Percentiles rank a stretch among this genome's conserved stretches.
Conservation (phyloP, 2,888 invertebrate species). For the Muscina levida region DNA sequence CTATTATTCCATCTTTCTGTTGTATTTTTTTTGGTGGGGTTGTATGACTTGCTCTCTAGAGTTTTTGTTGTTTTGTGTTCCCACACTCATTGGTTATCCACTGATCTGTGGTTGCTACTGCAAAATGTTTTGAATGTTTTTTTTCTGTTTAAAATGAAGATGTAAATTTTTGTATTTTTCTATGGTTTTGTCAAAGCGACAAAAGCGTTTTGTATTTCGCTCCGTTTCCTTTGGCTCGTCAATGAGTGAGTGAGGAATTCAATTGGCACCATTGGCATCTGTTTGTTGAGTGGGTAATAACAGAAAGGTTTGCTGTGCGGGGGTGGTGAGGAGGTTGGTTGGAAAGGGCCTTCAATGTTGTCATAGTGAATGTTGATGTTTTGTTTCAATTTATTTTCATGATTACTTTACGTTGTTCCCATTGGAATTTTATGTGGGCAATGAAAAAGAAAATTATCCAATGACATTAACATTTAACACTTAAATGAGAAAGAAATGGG, state of each 20-base stretch:
- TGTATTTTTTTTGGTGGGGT: constrained; percentile 8
- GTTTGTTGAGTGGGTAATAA: background rate
- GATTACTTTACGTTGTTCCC: constrained; percentile 39
- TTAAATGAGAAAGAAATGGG: background rate
- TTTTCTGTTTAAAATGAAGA: too few relatives aligned
- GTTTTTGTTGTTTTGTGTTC: background rate
- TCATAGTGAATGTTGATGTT: constrained; percentile 51
- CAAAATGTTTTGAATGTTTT: too few relatives aligned
- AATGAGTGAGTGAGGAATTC: constrained; percentile 46
- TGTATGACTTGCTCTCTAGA: too few relatives aligned
- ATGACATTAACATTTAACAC: constrained; percentile 18
- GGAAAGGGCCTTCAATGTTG: background rate
- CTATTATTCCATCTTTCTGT: constrained; percentile 19
- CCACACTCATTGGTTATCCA: background rate
- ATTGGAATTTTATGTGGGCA: constrained; percentile 13
- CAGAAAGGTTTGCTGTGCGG: constrained; percentile 14
- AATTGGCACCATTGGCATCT: constrained; percentile 45
- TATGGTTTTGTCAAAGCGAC: constrained; percentile 48
- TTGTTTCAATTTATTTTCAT: constrained; percentile 58
- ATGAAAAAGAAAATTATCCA: background rate
- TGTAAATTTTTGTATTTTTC: constrained; percentile 52
- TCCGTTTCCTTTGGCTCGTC: constrained; percentile 22
- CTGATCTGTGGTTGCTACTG: constrained; percentile 16
- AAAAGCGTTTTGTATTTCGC: constrained; percentile 50
- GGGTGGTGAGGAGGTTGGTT: background rate